A percentile compares a stretch with the other conserved stretches of the same genome.
phyloP scores from a whole-genome alignment of 1,140 invertebrate species.

The Hyphantria cunea region DNA sequence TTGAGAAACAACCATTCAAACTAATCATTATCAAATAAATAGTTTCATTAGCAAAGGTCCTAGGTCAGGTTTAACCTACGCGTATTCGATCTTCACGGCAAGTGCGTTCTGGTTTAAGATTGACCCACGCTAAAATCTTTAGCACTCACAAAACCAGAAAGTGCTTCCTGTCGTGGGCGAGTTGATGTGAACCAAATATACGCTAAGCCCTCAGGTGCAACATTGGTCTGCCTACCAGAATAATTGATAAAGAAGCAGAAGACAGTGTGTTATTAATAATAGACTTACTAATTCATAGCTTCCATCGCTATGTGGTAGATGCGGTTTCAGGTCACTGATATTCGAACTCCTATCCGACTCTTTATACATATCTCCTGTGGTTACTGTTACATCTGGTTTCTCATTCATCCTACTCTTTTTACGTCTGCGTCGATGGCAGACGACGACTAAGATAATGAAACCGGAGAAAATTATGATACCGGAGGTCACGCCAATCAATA shows the following conservation, averaged over 20 bases:
- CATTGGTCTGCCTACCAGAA: too few relatives aligned
- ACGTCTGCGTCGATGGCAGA: constrained; percentile 83
- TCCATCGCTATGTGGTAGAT: constrained; percentile 88
- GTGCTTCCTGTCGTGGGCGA: too few relatives aligned
- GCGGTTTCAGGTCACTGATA: constrained; percentile 93
- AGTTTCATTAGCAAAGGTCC: too few relatives aligned
- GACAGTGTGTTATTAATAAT: not conserved
- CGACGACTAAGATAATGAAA: constrained; percentile 84
- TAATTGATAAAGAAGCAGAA: not conserved
- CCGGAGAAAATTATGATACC: constrained; percentile 85
- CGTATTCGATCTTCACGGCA: too few relatives aligned
- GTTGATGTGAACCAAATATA: too few relatives aligned
- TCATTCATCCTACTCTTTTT: constrained; percentile 62
- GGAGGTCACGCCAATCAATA: constrained; percentile 84
- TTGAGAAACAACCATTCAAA: too few relatives aligned
- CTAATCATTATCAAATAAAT: too few relatives aligned
- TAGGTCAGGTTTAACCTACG: too few relatives aligned
- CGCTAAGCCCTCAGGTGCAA: too few relatives aligned
- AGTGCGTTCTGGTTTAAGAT: too few relatives aligned
- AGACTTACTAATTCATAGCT: constrained; percentile 85
- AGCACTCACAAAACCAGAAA: too few relatives aligned
- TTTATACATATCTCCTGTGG: constrained; percentile 83
- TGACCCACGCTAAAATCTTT: too few relatives aligned
- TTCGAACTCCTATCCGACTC: constrained; percentile 94
- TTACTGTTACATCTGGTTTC: constrained; percentile 72